Base-by-base conservation (phyloP, 1,140 invertebrate species). In the Zaprionus tsacasi region DNA sequence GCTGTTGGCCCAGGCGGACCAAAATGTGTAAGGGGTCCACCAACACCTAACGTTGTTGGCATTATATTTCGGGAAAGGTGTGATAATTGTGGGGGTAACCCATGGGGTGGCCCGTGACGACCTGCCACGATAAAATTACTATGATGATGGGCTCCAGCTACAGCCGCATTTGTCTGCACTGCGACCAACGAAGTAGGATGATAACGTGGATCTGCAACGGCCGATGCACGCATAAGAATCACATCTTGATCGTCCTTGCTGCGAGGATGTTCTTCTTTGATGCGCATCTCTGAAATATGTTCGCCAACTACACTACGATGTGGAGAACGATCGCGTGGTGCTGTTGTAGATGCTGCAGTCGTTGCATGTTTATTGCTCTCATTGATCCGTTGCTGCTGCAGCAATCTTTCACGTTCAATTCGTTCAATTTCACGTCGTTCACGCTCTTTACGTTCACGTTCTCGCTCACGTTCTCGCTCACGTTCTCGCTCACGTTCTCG, bases 371-470 rank as follows among this genome's bases (percentile, higher is more conserved):
- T 93, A 69, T 81, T 92, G 91, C 91, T 91, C 81, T 92, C 92
- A 64, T 92, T 93, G 45, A 93, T 93, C 40, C 94, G 87, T 78
- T 94, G 94, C 73, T 95, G 94, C 72, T 95, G 94, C 68, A 95
- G 79, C 67, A 95, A 79, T 43, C 94, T 93, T 78, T 95, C 94
- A 3, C 93, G 88, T 75, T 94, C 93, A 43, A 94, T 92, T 68
- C 96, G 94, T 55, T 96, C 95, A 67, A 95, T 93, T 83, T 96
- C 96, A 6, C 96, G 93, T 55, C 96, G 94, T 72, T 96, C 96
- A 64, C 96, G 94, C 65, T 96, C 96, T 56, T 95, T 93, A 1
- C 95, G 93, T 63, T 95, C 93, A 83, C 93, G 64, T 88, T 48
- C 45, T 11, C 45, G n/a, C 10, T 30, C 27, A 30, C 27, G 27